Conservation (phyloP, 2,888 invertebrate genomes). For the Eupithecia vulgata region DNA sequence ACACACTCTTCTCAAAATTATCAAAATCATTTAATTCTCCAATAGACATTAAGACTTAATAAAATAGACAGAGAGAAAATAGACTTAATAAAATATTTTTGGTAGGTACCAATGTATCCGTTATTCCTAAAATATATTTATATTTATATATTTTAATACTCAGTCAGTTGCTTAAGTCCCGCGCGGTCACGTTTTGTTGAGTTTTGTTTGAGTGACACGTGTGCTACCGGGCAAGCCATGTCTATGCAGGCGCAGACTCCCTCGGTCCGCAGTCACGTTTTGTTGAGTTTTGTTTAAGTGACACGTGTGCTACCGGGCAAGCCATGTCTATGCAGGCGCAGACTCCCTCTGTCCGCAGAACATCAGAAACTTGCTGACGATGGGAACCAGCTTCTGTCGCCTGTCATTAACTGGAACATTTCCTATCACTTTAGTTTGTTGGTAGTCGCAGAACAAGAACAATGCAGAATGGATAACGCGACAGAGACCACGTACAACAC, state of each 20-base stretch:
- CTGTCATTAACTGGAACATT: conserved; percentile 62
- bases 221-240: not conserved
- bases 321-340: not conserved
- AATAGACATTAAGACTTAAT: no score
- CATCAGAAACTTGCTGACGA: conserved; percentile 31
- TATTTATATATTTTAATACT: no score
- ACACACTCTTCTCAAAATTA: no score
- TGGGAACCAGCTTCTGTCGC: conserved; percentile 52
- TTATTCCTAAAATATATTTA: not conserved
- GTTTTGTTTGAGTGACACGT: no score
- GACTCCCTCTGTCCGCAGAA: not conserved
- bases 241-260: not conserved
- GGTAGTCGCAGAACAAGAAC: conserved; percentile 31
- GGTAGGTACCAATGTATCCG: not conserved
- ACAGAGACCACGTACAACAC: not conserved
- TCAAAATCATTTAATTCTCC: no score
- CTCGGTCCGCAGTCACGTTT: no score
- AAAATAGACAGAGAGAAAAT: no score
- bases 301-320: not conserved
- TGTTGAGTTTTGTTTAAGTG: no score
- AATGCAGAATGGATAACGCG: conserved; percentile 16
- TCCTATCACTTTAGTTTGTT: conserved; percentile 61
- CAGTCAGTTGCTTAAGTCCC: no score
- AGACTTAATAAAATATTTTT: no score
- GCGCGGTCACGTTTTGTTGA: no score